Conservation (phyloP, 2,888 invertebrate genomes). For the Enoplolaimus lenunculus region DNA sequence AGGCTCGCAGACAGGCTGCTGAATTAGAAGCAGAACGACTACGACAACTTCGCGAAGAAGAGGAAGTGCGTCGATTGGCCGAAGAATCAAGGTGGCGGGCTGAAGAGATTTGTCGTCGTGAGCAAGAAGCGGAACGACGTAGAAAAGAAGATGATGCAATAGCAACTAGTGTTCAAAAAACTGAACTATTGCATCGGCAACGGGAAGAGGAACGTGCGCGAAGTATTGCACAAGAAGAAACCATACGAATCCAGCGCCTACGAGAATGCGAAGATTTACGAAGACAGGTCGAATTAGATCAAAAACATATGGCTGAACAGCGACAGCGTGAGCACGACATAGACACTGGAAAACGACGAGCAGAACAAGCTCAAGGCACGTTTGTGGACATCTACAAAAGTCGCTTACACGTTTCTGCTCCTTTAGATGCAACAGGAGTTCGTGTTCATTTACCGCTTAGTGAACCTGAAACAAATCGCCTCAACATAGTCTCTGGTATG, state of each 20-base stretch:
- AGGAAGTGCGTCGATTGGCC: not conserved
- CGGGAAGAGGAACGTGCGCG: slow-evolving; percentile 34
- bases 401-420: not conserved
- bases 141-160: too few species aligned
- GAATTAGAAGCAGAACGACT: slow-evolving; percentile 31
- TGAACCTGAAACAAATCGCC: not conserved
- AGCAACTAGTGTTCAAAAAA: not conserved
- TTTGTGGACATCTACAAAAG: slow-evolving; percentile 2
- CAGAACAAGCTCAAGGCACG: not conserved
- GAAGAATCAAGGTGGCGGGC: not conserved
- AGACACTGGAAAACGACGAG: slow-evolving; percentile 26
- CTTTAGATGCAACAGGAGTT: not conserved
- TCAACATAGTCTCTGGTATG: not conserved
- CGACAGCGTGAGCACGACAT: slow-evolving; percentile 20
- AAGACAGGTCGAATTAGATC: slow-evolving; percentile 4
- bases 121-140: slow-evolving; percentile 20
- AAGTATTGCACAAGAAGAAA: slow-evolving; percentile 7
- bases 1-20: slow-evolving; percentile 29
- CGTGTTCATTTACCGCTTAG: not conserved
- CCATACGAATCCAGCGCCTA: slow-evolving; percentile 20
- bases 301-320: too few species aligned
- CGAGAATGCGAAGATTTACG: slow-evolving; percentile 24
- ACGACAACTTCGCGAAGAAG: slow-evolving; percentile 25
- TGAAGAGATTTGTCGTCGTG: not conserved
- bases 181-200: not conserved